Conservation (phyloP, 2,797 vertebrate species). For the Gymnothorax reevesii region DNA sequence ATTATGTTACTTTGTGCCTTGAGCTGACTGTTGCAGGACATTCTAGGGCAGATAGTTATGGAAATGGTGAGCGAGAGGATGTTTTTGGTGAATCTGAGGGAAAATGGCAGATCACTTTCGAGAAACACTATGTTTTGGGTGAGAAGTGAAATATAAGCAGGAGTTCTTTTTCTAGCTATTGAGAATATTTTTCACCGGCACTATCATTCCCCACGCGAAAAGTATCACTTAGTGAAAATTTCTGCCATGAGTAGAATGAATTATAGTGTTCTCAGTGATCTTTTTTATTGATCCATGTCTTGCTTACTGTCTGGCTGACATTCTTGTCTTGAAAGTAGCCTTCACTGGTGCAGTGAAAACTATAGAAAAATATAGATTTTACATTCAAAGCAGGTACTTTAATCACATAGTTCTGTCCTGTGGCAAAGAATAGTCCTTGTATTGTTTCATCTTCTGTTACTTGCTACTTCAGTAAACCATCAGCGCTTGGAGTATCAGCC, state of each 20-base stretch:
- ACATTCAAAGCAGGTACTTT: conserved; percentile 17
- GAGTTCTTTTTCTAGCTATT: conserved; percentile 23
- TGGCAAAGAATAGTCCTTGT: not conserved
- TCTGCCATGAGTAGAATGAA: conserved; percentile 60
- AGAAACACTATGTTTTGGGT: conserved; percentile 40
- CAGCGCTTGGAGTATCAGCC: conserved; percentile 1
- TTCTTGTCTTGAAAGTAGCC: conserved; percentile 59
- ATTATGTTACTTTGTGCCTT: conserved; percentile 53
- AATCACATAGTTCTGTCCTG: not conserved
- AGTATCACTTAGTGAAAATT: conserved; percentile 43
- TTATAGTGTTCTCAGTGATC: conserved; percentile 60
- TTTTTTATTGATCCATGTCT: conserved; percentile 64
- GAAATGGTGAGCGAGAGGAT: conserved; percentile 38
- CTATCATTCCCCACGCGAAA: conserved; percentile 47
- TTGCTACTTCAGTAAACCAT: not conserved
- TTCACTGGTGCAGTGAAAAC: conserved; percentile 39
- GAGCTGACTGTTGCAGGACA: conserved; percentile 40
- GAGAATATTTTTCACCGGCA: conserved; percentile 24
- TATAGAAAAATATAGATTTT: conserved; percentile 29
- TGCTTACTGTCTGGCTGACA: conserved; percentile 61
- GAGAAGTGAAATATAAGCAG: conserved; percentile 59
- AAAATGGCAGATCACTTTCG: conserved; percentile 38
- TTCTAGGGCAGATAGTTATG: conserved; percentile 35
- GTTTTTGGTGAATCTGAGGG: conserved; percentile 36
- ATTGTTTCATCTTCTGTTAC: not conserved